A percentile compares a stretch with the other conserved stretches of the same genome.
These are phyloP conservation scores for Ceratina calcarata DNA, from an alignment of 1,140 invertebrate genomes.

Conservation along the genomic window DNA sequence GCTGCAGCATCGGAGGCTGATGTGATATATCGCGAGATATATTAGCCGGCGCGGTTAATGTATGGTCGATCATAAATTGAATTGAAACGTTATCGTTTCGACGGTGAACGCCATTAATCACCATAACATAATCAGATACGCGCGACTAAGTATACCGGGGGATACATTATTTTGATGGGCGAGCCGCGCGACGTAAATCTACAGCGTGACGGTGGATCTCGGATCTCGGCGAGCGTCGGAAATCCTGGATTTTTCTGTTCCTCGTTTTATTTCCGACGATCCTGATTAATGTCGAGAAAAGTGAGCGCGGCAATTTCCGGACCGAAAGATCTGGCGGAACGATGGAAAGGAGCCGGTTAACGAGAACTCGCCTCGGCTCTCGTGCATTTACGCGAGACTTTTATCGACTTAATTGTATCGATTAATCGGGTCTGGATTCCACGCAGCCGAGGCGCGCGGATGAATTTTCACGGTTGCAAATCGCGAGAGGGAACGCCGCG, in stretches of 20 bases:
- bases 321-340: not conserved
- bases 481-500: not conserved
- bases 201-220: constrained; percentile 17
- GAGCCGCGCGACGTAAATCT: constrained; percentile 30
- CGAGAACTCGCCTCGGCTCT: not conserved
- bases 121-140: constrained; percentile 48
- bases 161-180: constrained; percentile 38
- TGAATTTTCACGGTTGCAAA: constrained; percentile 15
- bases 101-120: constrained; percentile 37
- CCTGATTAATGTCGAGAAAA: constrained; percentile 14
- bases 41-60: constrained; percentile 38
- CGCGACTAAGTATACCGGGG: constrained; percentile 36
- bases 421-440: constrained; percentile 40
- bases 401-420: constrained; percentile 39
- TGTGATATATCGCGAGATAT: constrained; percentile 16
- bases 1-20: too few relatives aligned
- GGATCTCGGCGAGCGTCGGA: too few relatives aligned
- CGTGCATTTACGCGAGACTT: not conserved
- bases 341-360: not conserved
- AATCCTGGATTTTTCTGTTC: not conserved
- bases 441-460: not conserved
- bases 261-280: not conserved
- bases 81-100: constrained; percentile 51
- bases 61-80: constrained; percentile 48
- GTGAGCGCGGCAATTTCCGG: constrained; percentile 13